phyloP scores from a whole-genome alignment of 1,140 invertebrate genomes.

The Brachionus rubens region DNA sequence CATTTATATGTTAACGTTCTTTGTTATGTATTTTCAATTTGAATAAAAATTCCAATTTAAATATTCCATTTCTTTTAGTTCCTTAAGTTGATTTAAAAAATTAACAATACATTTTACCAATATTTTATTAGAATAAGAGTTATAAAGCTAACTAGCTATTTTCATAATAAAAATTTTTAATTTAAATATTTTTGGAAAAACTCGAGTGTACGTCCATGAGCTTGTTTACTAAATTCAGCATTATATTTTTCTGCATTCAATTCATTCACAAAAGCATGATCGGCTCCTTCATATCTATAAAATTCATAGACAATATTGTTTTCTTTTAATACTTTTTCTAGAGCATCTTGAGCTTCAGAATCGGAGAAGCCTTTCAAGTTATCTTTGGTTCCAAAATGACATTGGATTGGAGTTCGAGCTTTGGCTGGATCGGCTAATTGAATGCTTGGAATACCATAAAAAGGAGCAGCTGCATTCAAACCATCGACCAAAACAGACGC shows the following conservation, averaged over 20 bases:
- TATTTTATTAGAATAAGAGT: no score
- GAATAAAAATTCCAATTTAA: no score
- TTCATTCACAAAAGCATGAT: slow-evolving; percentile 44
- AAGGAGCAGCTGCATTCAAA: slow-evolving; percentile 53
- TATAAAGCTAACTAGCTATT: no score
- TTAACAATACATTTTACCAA: no score
- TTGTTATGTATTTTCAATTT: neutral
- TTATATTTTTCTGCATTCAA: slow-evolving; percentile 20
- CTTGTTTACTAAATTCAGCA: neutral
- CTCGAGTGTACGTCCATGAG: neutral
- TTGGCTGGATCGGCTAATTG: slow-evolving; percentile 51
- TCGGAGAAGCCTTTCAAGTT: slow-evolving; percentile 48
- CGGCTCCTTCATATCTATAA: slow-evolving; percentile 11
- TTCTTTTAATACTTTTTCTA: slow-evolving; percentile 47
- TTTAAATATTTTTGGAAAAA: slow-evolving; percentile 34
- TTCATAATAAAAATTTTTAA: neutral
- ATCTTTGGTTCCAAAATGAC: slow-evolving; percentile 53
- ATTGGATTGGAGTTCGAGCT: slow-evolving; percentile 53
- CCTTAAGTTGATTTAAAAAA: no score
- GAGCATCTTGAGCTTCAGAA: slow-evolving; percentile 45
- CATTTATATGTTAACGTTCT: neutral
- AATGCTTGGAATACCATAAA: slow-evolving; percentile 53
- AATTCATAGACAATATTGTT: slow-evolving; percentile 45
- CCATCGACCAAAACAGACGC: slow-evolving; percentile 50
- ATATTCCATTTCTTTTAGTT: no score